phyloP scores from a whole-genome alignment of 2,797 vertebrate genomes.

The Pygocentrus nattereri region DNA sequence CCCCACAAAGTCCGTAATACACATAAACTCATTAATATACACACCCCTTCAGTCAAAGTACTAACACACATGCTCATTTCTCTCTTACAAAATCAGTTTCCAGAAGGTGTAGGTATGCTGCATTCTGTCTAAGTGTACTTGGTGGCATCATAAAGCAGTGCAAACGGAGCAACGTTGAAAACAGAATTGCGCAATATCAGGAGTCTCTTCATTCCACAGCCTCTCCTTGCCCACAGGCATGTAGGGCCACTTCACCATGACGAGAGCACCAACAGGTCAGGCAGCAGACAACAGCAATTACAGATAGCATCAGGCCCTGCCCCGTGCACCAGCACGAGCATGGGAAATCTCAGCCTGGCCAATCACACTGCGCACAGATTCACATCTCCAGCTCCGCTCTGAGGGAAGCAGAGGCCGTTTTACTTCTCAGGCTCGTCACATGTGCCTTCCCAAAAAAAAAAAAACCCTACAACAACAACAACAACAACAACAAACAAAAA shows the following conservation, averaged over 20 bases:
- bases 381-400: background rate
- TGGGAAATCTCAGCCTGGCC: conserved; percentile 41
- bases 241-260: conserved; percentile 35
- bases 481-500: background rate
- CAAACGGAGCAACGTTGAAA: too few relatives aligned
- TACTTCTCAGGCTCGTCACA: conserved; percentile 4
- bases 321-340: conserved; percentile 12
- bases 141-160: background rate
- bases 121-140: background rate
- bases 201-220: background rate
- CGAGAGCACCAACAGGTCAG: conserved; percentile 34
- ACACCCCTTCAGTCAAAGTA: background rate
- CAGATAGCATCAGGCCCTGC: conserved; percentile 48
- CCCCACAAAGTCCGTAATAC: background rate
- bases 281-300: conserved; percentile 43
- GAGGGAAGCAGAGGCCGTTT: background rate
- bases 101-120: background rate
- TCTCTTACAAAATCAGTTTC: background rate
- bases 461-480: too few relatives aligned
- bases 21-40: background rate
- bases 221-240: conserved; percentile 21
- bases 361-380: conserved; percentile 4
- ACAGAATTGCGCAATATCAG: background rate
- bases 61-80: too few relatives aligned
- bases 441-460: background rate